Percentiles rank a stretch among this genome's conserved stretches.
phyloP scores from a whole-genome alignment of 2,797 vertebrate genomes.

The Chloroceryle inda region DNA sequence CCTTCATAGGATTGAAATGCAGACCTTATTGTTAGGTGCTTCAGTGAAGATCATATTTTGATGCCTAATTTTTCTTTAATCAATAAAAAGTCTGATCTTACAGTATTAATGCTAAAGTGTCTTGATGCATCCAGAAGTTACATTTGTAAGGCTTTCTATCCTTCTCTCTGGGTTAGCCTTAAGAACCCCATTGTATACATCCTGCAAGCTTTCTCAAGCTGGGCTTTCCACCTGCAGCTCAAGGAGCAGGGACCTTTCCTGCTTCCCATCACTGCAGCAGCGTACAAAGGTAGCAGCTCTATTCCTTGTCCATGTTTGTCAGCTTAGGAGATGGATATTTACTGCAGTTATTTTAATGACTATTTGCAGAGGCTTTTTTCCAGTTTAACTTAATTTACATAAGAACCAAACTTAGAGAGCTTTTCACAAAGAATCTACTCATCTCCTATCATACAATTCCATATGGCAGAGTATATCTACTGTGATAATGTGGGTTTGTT shows the following conservation, averaged over 20 bases:
- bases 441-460: neutral
- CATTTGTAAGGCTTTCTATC: neutral
- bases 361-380: neutral
- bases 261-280: accelerated
- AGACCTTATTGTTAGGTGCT: neutral
- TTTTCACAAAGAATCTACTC: neutral
- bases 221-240: neutral
- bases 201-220: neutral
- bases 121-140: neutral
- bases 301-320: neutral
- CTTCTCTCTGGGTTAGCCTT: neutral
- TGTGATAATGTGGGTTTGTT: conserved; percentile 20
- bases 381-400: neutral
- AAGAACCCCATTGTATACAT: accelerated
- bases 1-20: neutral
- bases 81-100: neutral
- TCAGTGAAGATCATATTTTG: neutral
- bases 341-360: neutral
- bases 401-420: neutral
- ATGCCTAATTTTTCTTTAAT: neutral
- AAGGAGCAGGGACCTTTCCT: neutral
- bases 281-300: accelerated
- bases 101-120: neutral
- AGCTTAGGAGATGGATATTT: neutral
- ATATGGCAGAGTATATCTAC: conserved; percentile 4